Evolutionary conservation across 2,797 vertebrate species (phyloP), one percentile per base, ranked within the genome.

Genomic region (Ficedula albicollis): DNA sequence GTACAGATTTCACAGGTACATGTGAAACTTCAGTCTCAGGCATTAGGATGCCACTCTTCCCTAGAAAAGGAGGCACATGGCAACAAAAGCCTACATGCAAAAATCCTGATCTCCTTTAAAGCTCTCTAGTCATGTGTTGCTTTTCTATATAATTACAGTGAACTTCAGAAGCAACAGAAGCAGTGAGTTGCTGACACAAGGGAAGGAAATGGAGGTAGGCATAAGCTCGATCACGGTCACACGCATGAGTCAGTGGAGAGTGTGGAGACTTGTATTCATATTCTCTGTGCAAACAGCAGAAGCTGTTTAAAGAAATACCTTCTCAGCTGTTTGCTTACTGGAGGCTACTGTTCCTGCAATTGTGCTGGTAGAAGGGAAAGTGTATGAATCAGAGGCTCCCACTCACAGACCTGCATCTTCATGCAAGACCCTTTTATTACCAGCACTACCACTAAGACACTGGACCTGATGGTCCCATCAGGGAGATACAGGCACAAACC

Each of bases 221-320:
- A 49, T 54, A 59, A 89, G 21, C 29, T 76, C 6, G 4, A 89
- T 41, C 21, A 41, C 0, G 1, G 29, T 59, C 72, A 84, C 26
- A 22, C 11, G 29, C 0, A 6, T 69, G 80, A 89, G 34, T 93
- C 79, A 79, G 26, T 32, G 72, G 9, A 51, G 49, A 34, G 5
- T n/a, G 36, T 4, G 51, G 54, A 58, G 25, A 51, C 20, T 85
- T 67, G 82, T 67, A 29, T 85, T 87, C 68, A 38, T 55, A 48
- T n/a, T 66, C 66, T 62, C 55, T 67, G 39, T 59, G n/a, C 55
- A 73, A 92, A 87, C 36, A 90, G 51, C 74, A 92, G 84, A 92
- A 89, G 55, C 44, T 87, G 55, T 87, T 90, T 84, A 89, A 89
- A 77, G 67, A 92, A 87, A 90, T 41, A 79, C 48, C 36, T 93